Base-by-base conservation (phyloP, 2,888 invertebrate genomes). In the Altica lythri region DNA sequence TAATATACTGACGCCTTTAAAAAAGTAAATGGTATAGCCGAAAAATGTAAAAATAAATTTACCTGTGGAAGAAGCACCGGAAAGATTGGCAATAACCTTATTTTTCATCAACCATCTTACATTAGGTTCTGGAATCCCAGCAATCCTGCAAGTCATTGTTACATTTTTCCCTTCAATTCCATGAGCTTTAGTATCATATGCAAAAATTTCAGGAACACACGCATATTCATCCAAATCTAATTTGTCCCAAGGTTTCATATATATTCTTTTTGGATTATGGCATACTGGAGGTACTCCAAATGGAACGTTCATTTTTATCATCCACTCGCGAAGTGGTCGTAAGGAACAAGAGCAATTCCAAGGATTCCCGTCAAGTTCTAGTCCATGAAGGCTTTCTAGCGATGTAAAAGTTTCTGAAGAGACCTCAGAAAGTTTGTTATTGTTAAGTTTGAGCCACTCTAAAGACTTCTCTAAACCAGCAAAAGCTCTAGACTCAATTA, bases 341-440 rank as follows among this genome's bases (percentile, higher is more conserved):
- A 92, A 72, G 17, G 82, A 81, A 72, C 92, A 92, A 32, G 89
- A 86, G 73, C 91, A 92, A 72, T 90, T 88, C 90, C 91, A 91
- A 0, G 87, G 88, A 75, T 92, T 92, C 55, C 81, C 83, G n/a
- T 87, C 84, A 60, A 92, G 75, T 67, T 89, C 89, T 57, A 92
- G 76, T 9, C 88, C 89, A 69, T 89, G 87, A 45, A 92, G 75
- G 59, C 83, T 85, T 60, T 84, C 78, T 37, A 91, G 75, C 6
- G 85, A 81, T 1, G 85, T 86, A 55, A 92, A 78, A 8, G 86
- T 83, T 25, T 83, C 81, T 9, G 88, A 82, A 51, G 82, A 80
- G 9, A 90, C 80, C 55, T 86, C 83, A 42, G 82, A 80, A 57
- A 92, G 72, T 68, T 82, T 83, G 72, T 92, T 92, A 64, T 85